phyloP scores from a whole-genome alignment of 1,140 invertebrate genomes.

The Aphelinus atriplicis region DNA sequence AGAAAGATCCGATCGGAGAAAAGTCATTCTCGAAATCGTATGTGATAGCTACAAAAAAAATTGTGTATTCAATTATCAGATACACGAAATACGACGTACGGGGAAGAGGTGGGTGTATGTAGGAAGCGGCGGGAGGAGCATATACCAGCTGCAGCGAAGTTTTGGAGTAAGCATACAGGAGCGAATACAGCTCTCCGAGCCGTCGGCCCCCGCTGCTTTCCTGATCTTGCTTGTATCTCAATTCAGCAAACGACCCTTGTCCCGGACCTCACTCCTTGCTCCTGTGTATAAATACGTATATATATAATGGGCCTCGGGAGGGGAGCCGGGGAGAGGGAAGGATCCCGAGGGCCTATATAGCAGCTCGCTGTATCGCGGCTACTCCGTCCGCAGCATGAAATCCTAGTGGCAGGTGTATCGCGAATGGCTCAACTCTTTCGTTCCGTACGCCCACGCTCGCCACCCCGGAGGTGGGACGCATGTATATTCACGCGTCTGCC shows the following conservation, averaged over 20 bases:
- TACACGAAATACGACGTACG: too few species aligned
- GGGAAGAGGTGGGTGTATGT: too few species aligned
- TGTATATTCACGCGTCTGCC: neutral
- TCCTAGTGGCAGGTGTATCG: slow-evolving; percentile 57
- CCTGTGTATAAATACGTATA: too few species aligned
- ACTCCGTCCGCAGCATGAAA: slow-evolving; percentile 41
- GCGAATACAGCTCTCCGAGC: neutral
- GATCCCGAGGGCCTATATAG: neutral
- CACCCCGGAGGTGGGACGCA: slow-evolving; percentile 5
- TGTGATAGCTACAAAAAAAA: too few species aligned
- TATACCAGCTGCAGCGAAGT: too few species aligned
- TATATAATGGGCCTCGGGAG: too few species aligned
- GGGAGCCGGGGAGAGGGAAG: neutral
- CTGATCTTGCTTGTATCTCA: slow-evolving; percentile 34
- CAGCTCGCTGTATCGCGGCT: neutral
- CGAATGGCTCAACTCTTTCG: slow-evolving; percentile 52
- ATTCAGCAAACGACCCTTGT: slow-evolving; percentile 34
- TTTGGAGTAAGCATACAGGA: too few species aligned
- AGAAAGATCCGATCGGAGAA: too few species aligned
- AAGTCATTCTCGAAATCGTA: too few species aligned
- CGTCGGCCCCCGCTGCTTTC: slow-evolving; percentile 9
- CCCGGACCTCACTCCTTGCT: neutral
- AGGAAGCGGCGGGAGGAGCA: too few species aligned
- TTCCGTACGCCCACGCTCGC: slow-evolving; percentile 30
- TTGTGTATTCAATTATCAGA: too few species aligned